Conservation (phyloP, 35 echinoderm and acorn worm genomes). For the Anneissia japonica region DNA sequence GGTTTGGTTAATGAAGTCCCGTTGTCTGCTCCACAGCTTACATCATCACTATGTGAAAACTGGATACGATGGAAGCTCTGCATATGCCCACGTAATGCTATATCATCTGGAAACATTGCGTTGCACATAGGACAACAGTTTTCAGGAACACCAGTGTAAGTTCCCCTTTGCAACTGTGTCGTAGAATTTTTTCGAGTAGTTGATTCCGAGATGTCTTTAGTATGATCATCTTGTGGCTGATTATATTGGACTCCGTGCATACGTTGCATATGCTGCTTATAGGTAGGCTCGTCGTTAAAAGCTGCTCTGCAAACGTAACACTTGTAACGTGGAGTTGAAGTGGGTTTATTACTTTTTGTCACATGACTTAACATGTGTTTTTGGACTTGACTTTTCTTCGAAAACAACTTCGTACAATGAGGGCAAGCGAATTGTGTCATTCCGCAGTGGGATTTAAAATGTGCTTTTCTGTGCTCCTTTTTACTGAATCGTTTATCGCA, state of each 20-base stretch:
- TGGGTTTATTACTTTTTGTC: neutral
- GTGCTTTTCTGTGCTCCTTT: slow-evolving; percentile 84
- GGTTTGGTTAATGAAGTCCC: neutral
- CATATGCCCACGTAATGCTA: neutral
- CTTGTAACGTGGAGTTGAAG: neutral
- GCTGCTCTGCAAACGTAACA: neutral
- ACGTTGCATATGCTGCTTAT: neutral
- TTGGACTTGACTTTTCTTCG: neutral
- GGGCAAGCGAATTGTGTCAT: neutral
- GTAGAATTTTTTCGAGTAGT: neutral
- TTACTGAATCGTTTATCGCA: slow-evolving; percentile 93
- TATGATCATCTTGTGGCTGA: neutral
- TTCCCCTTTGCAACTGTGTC: neutral
- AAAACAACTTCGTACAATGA: neutral
- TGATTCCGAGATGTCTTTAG: neutral
- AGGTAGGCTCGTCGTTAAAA: neutral
- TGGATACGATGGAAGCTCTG: neutral
- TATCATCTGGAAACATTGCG: neutral
- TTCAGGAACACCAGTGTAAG: neutral
- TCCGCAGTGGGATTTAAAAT: slow-evolving; percentile 82
- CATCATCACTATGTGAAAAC: neutral
- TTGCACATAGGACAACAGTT: neutral
- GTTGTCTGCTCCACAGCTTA: neutral
- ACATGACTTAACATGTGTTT: slow-evolving; percentile 2
- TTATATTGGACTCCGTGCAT: neutral